Conservation (phyloP, 2,113 vertebrate genomes). For the Grammomys surdaster region DNA sequence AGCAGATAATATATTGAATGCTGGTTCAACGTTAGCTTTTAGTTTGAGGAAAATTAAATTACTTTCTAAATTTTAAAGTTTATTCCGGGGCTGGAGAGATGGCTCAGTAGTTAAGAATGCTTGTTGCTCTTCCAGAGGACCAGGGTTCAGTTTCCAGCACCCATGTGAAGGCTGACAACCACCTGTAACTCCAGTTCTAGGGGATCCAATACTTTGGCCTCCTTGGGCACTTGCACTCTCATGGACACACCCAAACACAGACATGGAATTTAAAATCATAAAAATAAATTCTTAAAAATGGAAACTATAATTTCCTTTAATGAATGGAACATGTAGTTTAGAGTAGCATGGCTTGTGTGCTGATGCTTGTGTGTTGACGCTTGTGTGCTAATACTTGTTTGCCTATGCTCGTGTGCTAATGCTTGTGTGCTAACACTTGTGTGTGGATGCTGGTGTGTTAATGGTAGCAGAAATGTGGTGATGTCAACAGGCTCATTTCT, state of each 20-base stretch:
- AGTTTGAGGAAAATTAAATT: constrained; percentile 23
- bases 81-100: not conserved
- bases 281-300: not conserved
- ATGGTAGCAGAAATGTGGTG: not conserved
- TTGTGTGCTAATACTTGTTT: no score
- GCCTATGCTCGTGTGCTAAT: no score
- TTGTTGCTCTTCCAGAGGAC: not conserved
- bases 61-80: not conserved
- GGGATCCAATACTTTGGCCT: not conserved
- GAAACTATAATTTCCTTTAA: not conserved
- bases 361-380: no score
- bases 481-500: not conserved
- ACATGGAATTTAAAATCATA: not conserved
- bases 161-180: not conserved
- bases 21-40: not conserved
- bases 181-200: not conserved
- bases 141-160: not conserved
- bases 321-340: not conserved
- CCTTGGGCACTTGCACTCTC: not conserved
- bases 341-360: not conserved
- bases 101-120: not conserved
- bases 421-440: no score
- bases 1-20: not conserved
- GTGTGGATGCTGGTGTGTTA: not conserved
- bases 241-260: not conserved